phyloP scores from a whole-genome alignment of 2,113 vertebrate genomes.

The Dasypus novemcinctus region DNA sequence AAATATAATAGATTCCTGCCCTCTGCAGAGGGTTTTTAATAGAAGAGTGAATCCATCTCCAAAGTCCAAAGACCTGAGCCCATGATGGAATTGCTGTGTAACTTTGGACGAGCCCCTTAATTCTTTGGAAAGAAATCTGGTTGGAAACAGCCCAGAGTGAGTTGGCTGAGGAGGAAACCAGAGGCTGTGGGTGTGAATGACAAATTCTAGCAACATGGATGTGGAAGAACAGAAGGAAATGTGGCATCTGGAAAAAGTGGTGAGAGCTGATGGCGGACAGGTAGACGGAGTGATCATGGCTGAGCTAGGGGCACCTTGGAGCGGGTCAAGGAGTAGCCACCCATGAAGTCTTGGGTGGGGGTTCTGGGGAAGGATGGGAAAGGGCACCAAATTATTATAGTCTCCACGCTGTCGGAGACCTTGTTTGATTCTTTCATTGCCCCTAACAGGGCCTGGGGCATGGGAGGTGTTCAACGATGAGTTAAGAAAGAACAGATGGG shows the following conservation, averaged over 20 bases:
- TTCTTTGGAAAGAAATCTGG: constrained; percentile 11
- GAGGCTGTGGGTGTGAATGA: not conserved
- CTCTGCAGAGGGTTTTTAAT: too few relatives aligned
- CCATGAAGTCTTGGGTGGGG: not conserved
- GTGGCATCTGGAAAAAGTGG: not conserved
- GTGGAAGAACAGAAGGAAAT: not conserved
- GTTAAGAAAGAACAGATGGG: not conserved
- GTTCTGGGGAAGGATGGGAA: too few relatives aligned
- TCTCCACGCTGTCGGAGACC: not conserved
- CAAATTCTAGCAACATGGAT: not conserved
- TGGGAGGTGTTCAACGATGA: not conserved
- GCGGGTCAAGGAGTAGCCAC: not conserved
- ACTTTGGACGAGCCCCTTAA: not conserved
- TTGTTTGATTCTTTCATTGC: not conserved
- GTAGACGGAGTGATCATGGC: not conserved
- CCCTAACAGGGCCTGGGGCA: not conserved
- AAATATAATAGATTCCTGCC: not conserved
- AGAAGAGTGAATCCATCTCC: not conserved
- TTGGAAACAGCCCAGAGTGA: constrained; percentile 7
- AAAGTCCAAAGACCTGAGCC: not conserved
- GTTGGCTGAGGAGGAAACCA: not conserved
- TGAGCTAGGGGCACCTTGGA: not conserved
- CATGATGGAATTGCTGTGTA: not conserved
- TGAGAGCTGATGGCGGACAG: not conserved
- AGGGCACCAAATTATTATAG: not conserved